A percentile compares a stretch with the other conserved stretches of the same genome.
These are phyloP conservation scores for Oscheius sp. DNA, from an alignment of 2,888 invertebrate species.

Conservation along the genomic window DNA sequence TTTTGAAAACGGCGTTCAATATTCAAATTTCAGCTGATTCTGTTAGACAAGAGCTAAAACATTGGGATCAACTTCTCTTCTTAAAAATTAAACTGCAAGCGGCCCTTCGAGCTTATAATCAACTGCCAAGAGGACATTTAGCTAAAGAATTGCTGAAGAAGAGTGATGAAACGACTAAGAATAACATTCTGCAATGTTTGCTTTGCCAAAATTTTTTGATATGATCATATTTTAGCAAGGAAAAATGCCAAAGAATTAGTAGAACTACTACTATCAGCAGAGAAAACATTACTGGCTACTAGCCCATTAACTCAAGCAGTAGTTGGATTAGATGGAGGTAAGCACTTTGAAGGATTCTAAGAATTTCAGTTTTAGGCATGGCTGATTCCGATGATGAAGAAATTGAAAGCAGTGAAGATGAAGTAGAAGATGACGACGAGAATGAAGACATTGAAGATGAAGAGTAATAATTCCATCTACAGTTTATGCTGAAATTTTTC, in stretches of 20 bases:
- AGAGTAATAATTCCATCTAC: neutral
- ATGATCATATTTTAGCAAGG: constrained; percentile 40
- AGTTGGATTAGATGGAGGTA: constrained; percentile 31
- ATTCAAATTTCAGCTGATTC: constrained; percentile 44
- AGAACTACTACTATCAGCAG: constrained; percentile 38
- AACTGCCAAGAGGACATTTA: constrained; percentile 61
- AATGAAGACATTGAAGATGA: constrained; percentile 35
- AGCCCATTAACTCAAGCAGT: constrained; percentile 30
- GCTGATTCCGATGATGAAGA: constrained; percentile 63
- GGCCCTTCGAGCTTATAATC: constrained; percentile 57
- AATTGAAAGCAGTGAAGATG: constrained; percentile 68
- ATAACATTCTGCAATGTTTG: constrained; percentile 46
- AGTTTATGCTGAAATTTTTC: neutral
- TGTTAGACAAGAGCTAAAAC: constrained; percentile 53
- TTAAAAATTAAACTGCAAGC: constrained; percentile 58
- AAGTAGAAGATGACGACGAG: constrained; percentile 44
- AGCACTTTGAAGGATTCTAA: neutral
- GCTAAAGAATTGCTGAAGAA: constrained; percentile 46
- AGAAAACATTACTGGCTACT: constrained; percentile 21
- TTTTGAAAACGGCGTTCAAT: too few species aligned
- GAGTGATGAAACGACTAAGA: constrained; percentile 49
- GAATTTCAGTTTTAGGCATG: constrained; percentile 9
- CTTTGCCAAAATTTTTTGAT: neutral
- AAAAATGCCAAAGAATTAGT: constrained; percentile 52
- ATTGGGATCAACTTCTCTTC: constrained; percentile 65